Conservation (phyloP, 2,888 invertebrate genomes). For the Ceratothoa steindachneri region DNA sequence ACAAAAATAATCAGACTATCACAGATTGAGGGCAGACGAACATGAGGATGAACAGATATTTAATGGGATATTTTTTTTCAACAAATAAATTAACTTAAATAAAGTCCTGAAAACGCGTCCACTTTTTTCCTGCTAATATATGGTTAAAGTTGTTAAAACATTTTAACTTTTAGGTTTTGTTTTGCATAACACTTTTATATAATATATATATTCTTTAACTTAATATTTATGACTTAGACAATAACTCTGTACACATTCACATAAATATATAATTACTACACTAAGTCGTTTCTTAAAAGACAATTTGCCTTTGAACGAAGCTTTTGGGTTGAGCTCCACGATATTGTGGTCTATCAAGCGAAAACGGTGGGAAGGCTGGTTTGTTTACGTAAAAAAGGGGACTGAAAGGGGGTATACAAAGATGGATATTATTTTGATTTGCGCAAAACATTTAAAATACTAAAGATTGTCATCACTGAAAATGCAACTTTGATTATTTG, state of each 20-base stretch:
- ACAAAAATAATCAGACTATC: neutral
- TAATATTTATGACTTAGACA: constrained; percentile 19
- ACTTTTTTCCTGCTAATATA: neutral
- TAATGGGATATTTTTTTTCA: neutral
- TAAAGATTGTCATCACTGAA: neutral
- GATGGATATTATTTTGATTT: neutral
- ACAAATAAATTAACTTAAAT: neutral
- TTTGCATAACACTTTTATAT: neutral
- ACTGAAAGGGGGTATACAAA: neutral
- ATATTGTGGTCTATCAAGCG: too few relatives aligned
- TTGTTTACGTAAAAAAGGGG: neutral
- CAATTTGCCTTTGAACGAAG: neutral
- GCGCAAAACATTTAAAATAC: neutral
- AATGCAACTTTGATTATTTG: constrained; percentile 11
- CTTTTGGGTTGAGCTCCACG: neutral
- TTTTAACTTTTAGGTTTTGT: neutral
- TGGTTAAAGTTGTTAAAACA: neutral
- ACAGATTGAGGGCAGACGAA: neutral
- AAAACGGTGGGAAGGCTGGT: neutral
- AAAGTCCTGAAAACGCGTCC: neutral
- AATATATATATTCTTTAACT: neutral
- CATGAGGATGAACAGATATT: neutral
- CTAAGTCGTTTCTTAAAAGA: neutral
- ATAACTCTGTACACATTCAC: constrained; percentile 16
- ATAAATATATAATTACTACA: neutral